phyloP scores from a whole-genome alignment of 2,797 vertebrate species.

The Siniperca undulata region DNA sequence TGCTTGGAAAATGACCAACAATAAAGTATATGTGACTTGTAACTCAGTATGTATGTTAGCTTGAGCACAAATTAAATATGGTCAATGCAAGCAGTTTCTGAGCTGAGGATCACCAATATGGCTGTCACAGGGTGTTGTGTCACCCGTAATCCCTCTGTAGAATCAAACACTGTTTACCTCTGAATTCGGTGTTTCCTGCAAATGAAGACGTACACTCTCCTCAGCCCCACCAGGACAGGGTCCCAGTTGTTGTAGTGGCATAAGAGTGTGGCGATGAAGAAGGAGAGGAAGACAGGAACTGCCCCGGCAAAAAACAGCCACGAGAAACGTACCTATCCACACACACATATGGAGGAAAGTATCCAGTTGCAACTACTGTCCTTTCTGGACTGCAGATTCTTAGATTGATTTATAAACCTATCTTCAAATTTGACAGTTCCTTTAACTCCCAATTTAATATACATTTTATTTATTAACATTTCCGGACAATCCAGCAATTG shows the following conservation, averaged over 20 bases:
- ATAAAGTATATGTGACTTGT: not conserved
- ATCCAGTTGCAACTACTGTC: not conserved
- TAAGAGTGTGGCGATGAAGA: slow-evolving; percentile 92
- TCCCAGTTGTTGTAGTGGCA: slow-evolving; percentile 99
- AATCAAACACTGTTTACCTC: slow-evolving; percentile 81
- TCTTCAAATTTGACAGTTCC: not conserved
- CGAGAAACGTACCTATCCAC: slow-evolving; percentile 93
- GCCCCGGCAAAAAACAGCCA: slow-evolving; percentile 97
- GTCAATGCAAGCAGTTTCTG: not conserved
- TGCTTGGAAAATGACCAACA: not conserved
- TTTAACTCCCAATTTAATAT: not conserved
- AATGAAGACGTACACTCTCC: slow-evolving; percentile 93
- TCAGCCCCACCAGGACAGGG: slow-evolving; percentile 94
- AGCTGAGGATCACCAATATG: not conserved
- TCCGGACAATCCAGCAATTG: not conserved
- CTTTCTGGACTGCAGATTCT: not conserved
- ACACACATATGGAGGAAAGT: not conserved
- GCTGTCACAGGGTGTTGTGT: not conserved
- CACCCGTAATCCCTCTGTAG: not conserved
- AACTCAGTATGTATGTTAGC: not conserved
- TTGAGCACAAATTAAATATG: not conserved
- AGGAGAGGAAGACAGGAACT: slow-evolving; percentile 95
- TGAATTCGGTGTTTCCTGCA: slow-evolving; percentile 93
- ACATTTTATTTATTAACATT: not conserved
- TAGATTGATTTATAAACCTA: not conserved